Evolutionary conservation across 2,113 vertebrate genomes (phyloP).

Genomic region (Caranx ignobilis): DNA sequence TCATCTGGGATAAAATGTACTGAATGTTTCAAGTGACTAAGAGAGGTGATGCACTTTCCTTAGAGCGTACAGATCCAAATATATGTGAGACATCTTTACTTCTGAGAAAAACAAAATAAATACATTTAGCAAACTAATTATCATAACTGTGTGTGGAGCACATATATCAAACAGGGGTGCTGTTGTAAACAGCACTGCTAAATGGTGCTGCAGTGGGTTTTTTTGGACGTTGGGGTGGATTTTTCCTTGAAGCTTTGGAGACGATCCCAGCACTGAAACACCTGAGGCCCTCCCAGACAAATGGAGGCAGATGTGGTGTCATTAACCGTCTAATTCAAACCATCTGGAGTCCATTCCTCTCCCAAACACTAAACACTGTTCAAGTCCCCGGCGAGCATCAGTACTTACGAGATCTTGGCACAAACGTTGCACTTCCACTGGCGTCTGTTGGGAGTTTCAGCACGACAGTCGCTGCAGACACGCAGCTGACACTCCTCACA

Average conservation of each 20-base stretch:
- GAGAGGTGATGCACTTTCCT: not conserved
- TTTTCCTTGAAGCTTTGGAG: not conserved
- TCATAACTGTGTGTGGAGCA: not conserved
- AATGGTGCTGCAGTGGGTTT: not conserved
- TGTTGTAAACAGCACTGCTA: not conserved
- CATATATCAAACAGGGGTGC: not conserved
- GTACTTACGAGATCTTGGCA: conserved; percentile 92
- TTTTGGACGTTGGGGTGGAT: not conserved
- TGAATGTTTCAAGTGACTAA: not conserved
- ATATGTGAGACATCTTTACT: not conserved
- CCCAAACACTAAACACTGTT: not conserved
- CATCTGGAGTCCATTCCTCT: conserved; percentile 21
- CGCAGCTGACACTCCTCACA: conserved; percentile 88
- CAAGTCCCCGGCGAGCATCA: not conserved
- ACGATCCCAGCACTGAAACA: conserved; percentile 13
- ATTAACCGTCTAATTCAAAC: conserved; percentile 41
- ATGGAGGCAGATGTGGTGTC: conserved; percentile 31
- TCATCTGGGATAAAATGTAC: not conserved
- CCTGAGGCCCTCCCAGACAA: conserved; percentile 10
- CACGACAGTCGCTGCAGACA: conserved; percentile 88
- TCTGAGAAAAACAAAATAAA: not conserved
- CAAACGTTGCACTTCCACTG: conserved; percentile 91
- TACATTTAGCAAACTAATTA: not conserved
- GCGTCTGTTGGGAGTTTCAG: conserved; percentile 68
- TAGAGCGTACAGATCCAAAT: no score